These are phyloP conservation scores for Chironomus riparius DNA, from an alignment of 2,888 invertebrate species.

Conservation along the genomic window DNA sequence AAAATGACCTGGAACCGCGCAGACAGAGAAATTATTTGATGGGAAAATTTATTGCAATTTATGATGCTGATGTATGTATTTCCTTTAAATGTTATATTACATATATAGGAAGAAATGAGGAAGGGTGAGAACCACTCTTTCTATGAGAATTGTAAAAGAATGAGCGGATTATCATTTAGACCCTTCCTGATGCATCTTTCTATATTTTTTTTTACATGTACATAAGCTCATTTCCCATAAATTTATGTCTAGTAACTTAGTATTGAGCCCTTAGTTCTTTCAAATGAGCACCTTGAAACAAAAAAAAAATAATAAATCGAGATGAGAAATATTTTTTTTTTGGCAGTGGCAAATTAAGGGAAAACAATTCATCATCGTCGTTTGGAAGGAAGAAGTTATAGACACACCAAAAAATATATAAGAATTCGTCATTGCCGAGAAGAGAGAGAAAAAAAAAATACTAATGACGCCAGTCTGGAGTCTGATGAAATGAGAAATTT, in stretches of 20 bases:
- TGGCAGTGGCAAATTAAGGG: no score
- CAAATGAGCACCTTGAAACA: not conserved
- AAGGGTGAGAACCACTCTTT: not conserved
- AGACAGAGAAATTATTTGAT: not conserved
- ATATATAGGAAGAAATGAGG: not conserved
- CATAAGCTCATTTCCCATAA: conserved; percentile 8
- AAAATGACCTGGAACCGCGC: not conserved
- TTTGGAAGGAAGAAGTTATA: no score
- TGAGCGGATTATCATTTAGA: not conserved
- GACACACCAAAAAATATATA: no score
- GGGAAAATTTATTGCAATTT: not conserved
- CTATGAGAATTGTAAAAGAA: not conserved
- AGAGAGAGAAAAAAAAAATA: not conserved
- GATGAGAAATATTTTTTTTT: no score
- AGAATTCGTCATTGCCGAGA: no score
- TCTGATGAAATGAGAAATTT: not conserved
- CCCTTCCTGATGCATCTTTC: not conserved
- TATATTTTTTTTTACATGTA: no score
- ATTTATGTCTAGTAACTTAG: not conserved
- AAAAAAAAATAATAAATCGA: no score
- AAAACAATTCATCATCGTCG: no score
- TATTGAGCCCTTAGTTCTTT: not conserved
- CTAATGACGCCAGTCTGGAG: not conserved
- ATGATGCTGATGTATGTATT: not conserved
- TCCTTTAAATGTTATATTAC: no score